Evolutionary conservation across 2,888 invertebrate species (phyloP).

Genomic region (Pollenia angustigena): DNA sequence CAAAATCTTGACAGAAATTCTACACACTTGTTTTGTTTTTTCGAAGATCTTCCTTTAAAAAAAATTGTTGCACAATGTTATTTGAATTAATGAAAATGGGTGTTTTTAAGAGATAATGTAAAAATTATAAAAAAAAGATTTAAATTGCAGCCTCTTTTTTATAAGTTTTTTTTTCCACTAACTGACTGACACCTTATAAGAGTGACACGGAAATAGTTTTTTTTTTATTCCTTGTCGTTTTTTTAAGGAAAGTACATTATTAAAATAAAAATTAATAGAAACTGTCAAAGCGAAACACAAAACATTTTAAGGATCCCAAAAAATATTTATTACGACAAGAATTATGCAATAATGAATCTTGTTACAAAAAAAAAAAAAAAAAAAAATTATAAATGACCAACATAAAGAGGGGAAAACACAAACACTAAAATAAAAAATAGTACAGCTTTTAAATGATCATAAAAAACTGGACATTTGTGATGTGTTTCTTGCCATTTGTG

Average conservation of each 20-base stretch:
- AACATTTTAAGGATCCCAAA: constrained; percentile 27
- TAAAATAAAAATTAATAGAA: constrained; percentile 17
- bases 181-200: constrained; percentile 52
- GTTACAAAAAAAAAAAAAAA: constrained; percentile 26
- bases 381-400: constrained; percentile 47
- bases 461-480: constrained; percentile 50
- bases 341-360: constrained; percentile 41
- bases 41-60: neutral
- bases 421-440: constrained; percentile 21
- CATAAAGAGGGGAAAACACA: constrained; percentile 15
- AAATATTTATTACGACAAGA: constrained; percentile 31
- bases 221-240: neutral
- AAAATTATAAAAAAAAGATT: constrained; percentile 28
- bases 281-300: constrained; percentile 36
- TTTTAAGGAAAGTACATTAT: neutral
- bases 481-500: constrained; percentile 8
- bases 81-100: constrained; percentile 15
- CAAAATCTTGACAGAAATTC: constrained; percentile 39
- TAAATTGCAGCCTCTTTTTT: constrained; percentile 27
- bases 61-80: constrained; percentile 35
- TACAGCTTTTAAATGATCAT: constrained; percentile 40
- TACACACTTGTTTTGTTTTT: constrained; percentile 34
- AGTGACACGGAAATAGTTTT: constrained; percentile 57
- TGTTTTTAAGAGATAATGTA: constrained; percentile 31
- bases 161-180: neutral